These are phyloP conservation scores for Dicyrtomina minuta DNA, from an alignment of 2,888 invertebrate species.

Conservation along the genomic window DNA sequence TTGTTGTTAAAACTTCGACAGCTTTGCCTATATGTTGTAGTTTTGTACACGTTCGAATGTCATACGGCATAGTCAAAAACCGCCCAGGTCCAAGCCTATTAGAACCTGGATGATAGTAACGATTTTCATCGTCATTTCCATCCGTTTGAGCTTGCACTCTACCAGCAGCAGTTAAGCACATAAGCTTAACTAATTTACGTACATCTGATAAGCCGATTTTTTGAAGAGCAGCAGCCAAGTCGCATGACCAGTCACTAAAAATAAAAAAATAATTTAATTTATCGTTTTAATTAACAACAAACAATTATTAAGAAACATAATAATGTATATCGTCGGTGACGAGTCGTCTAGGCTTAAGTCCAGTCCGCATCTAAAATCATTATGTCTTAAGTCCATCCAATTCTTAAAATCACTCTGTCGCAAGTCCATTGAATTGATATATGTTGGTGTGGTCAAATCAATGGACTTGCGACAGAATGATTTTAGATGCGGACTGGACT, in stretches of 20 bases:
- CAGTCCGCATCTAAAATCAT: too few species aligned
- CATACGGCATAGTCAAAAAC: conserved; percentile 50
- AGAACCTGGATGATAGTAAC: conserved; percentile 37
- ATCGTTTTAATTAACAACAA: too few species aligned
- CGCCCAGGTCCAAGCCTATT: conserved; percentile 31
- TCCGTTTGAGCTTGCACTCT: conserved; percentile 55
- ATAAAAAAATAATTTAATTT: not conserved
- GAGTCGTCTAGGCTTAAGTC: too few species aligned
- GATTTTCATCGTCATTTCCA: conserved; percentile 39
- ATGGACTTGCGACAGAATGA: too few species aligned
- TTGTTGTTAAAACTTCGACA: conserved; percentile 44
- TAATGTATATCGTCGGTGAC: too few species aligned
- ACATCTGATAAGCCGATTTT: conserved; percentile 63
- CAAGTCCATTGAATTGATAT: too few species aligned
- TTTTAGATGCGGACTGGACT: too few species aligned
- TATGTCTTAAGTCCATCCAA: too few species aligned
- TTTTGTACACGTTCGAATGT: conserved; percentile 47
- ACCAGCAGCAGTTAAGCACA: conserved; percentile 64
- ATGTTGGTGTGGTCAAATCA: too few species aligned
- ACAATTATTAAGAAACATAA: too few species aligned
- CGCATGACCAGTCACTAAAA: conserved; percentile 58
- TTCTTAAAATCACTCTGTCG: too few species aligned
- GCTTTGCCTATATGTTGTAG: conserved; percentile 51
- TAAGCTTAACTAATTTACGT: conserved; percentile 62
- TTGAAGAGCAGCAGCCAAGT: conserved; percentile 58